Base-by-base conservation (phyloP, 1,140 invertebrate genomes). In the Lordiphosa collinella region DNA sequence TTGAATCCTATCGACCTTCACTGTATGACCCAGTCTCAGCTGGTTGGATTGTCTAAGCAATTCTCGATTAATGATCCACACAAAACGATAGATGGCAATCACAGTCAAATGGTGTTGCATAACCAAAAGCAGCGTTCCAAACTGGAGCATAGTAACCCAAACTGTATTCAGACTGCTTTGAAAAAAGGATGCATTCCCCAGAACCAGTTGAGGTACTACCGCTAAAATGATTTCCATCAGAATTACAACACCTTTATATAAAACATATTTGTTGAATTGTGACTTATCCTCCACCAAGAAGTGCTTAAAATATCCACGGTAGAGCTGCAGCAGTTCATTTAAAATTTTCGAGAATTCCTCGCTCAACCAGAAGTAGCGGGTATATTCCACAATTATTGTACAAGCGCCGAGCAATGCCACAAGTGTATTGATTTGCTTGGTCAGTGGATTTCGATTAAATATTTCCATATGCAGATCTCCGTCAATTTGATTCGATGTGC, bases 11-110 rank as follows among this genome's bases (percentile, higher is more conserved):
- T 7, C 4, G 1, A 29, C 7, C 2, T 47, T 7, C 0, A 1
- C 18, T 2, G 1, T 6, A 10, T 18, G 5, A 1, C 7, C 5
- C 0, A 2, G 18, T 7, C 25, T 16, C 0, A 29, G 22, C 0
- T 36, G 10, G 32, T 49, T 36, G 0, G 46, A 36, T 2, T 52
- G n/a, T 9, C 9, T 7, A 3, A 64, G 34, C 1, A 72, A 35
- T 10, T 72, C 11, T 1, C 18, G 22, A 43, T 72, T 68, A 2
- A 72, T 49, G 6, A 46, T 36, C 65, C 69, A 68, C 5, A 68
- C 11, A 10, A 16, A 55, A 1, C 65, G 59, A 35, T 72, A 68
- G 12, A 64, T 55, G 4, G 36, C 36, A 1, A 64, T 10, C 5
- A 72, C 0, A 37, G 25, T 29, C 1, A 44, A 6, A 14, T 44